Evolutionary conservation across 2,888 invertebrate species (phyloP).

Genomic region (Clivina fossor): DNA sequence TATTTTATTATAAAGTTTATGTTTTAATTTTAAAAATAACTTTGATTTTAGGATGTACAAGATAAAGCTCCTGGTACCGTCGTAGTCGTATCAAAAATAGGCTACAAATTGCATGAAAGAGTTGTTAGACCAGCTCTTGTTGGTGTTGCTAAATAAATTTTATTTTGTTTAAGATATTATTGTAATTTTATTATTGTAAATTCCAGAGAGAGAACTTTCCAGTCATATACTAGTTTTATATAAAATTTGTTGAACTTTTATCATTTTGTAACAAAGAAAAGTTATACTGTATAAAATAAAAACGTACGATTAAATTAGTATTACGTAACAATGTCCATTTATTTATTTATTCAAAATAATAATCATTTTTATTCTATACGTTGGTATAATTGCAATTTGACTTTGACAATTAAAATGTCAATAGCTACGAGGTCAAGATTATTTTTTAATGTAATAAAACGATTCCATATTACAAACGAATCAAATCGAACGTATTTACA

Average conservation of each 20-base stretch:
- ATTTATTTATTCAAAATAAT: too few relatives aligned
- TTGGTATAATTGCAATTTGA: not conserved
- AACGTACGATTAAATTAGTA: too few relatives aligned
- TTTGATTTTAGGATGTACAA: constrained; percentile 68
- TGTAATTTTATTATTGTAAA: too few relatives aligned
- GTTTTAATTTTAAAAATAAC: constrained; percentile 3
- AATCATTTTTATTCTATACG: not conserved
- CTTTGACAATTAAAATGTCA: constrained; percentile 11
- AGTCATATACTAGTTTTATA: not conserved
- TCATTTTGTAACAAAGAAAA: constrained; percentile 24
- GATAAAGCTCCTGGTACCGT: constrained; percentile 84
- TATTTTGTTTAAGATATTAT: constrained; percentile 10
- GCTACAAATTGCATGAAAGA: constrained; percentile 91
- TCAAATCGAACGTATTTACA: constrained; percentile 12
- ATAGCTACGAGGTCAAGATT: constrained; percentile 1
- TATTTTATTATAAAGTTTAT: constrained; percentile 16
- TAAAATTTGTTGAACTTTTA: constrained; percentile 21
- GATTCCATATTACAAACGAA: constrained; percentile 3
- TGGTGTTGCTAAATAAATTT: constrained; percentile 81
- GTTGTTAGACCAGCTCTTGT: constrained; percentile 95
- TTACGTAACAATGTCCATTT: too few relatives aligned
- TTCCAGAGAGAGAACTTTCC: constrained; percentile 18
- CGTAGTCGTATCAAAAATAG: constrained; percentile 91
- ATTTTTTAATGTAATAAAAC: constrained; percentile 23
- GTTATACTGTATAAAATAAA: too few relatives aligned